Evolutionary conservation across 2,888 invertebrate species (phyloP).

Genomic region (Nymphalis c-album): DNA sequence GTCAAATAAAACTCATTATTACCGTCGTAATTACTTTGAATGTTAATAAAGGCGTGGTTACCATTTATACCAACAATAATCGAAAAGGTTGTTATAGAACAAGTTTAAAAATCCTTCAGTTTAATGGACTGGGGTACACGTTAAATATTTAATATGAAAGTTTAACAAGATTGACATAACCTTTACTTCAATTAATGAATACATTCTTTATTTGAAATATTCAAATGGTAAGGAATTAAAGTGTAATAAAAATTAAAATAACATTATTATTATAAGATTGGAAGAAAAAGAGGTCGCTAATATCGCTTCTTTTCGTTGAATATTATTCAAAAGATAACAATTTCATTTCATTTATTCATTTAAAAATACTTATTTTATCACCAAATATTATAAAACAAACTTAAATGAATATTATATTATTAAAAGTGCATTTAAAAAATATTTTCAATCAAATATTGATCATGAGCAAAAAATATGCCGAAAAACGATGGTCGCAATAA

Average conservation of each 20-base stretch:
- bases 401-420: too few relatives aligned
- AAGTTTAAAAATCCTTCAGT: constrained; percentile 41
- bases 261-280: too few relatives aligned
- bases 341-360: too few relatives aligned
- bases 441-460: neutral
- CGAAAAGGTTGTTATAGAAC: constrained; percentile 42
- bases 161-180: constrained; percentile 6
- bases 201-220: too few relatives aligned
- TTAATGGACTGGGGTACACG: constrained; percentile 45
- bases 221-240: too few relatives aligned
- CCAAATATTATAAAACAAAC: too few relatives aligned
- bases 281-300: too few relatives aligned
- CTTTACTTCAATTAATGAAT: neutral
- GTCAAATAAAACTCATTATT: constrained; percentile 43
- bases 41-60: constrained; percentile 27
- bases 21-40: constrained; percentile 21
- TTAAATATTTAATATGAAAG: constrained; percentile 30
- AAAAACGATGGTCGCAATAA: constrained; percentile 33
- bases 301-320: too few relatives aligned
- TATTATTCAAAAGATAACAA: too few relatives aligned
- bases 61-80: constrained; percentile 35
- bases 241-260: too few relatives aligned
- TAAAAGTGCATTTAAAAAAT: too few relatives aligned
- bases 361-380: too few relatives aligned
- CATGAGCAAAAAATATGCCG: constrained; percentile 12